A percentile compares a stretch with the other conserved stretches of the same genome.
Evolutionary conservation across 2,113 vertebrate genomes (phyloP).

Genomic region (Oncorhynchus clarkii): DNA sequence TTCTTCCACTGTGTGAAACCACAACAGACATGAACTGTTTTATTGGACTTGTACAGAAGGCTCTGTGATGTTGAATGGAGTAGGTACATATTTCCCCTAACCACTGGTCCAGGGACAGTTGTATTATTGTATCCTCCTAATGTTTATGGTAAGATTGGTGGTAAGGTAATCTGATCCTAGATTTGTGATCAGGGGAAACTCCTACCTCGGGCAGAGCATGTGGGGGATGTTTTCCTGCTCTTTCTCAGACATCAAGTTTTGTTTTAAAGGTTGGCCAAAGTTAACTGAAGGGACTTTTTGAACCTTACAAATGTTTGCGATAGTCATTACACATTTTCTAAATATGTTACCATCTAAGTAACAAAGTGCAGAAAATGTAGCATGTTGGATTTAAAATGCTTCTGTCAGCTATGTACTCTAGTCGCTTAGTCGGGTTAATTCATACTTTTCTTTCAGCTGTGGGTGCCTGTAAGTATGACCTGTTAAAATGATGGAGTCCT

Average conservation of each 20-base stretch:
- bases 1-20: constrained; percentile 35
- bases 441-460: background rate
- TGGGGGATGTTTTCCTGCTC: constrained; percentile 13
- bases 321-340: too few relatives aligned
- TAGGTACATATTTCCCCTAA: constrained; percentile 44
- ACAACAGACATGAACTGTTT: constrained; percentile 18
- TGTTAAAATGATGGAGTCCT: constrained; percentile 15
- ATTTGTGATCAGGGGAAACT: constrained; percentile 41
- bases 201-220: constrained; percentile 45
- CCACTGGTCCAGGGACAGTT: constrained; percentile 14
- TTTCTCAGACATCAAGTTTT: background rate
- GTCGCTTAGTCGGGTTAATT: background rate
- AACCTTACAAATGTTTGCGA: too few relatives aligned
- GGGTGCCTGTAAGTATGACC: background rate
- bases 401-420: background rate
- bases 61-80: constrained; percentile 3
- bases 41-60: constrained; percentile 6
- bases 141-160: background rate
- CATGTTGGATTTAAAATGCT: background rate
- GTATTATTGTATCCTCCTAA: background rate
- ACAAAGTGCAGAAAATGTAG: background rate
- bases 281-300: background rate
- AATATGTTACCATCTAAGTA: background rate
- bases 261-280: background rate
- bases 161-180: background rate